phyloP scores from a whole-genome alignment of 2,888 invertebrate genomes.

The Ormia ochracea region DNA sequence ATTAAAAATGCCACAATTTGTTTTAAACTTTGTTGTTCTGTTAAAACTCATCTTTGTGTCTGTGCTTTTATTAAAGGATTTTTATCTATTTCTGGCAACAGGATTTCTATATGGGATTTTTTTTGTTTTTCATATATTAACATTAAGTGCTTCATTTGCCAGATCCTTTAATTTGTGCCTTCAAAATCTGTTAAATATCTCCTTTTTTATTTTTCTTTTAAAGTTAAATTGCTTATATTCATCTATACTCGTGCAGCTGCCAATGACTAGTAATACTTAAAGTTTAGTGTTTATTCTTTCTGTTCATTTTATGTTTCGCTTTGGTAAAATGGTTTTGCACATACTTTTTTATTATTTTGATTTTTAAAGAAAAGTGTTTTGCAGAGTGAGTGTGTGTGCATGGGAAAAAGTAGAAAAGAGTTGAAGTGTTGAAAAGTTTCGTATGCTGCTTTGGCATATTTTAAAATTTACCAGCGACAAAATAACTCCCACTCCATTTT shows the following conservation, averaged over 20 bases:
- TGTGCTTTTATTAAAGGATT: background rate
- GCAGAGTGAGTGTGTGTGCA: background rate
- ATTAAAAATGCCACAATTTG: background rate
- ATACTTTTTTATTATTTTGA: slow-evolving; percentile 19
- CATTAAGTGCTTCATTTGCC: background rate
- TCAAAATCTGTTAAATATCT: background rate
- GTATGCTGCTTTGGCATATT: slow-evolving; percentile 56
- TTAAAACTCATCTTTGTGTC: background rate
- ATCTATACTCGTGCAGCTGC: slow-evolving; percentile 59
- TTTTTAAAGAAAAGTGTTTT: background rate
- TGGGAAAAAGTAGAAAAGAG: slow-evolving; percentile 1
- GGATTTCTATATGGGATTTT: background rate
- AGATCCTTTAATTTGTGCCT: slow-evolving; percentile 25
- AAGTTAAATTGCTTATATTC: slow-evolving; percentile 58
- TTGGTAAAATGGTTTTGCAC: slow-evolving; percentile 59
- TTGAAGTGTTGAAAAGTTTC: slow-evolving; percentile 57
- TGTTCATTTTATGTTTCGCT: slow-evolving; percentile 43
- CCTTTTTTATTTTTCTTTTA: background rate
- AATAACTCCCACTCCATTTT: slow-evolving; percentile 12
- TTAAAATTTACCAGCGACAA: slow-evolving; percentile 48
- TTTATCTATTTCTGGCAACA: background rate
- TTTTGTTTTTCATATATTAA: background rate
- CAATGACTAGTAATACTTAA: slow-evolving; percentile 58
- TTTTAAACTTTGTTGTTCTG: background rate
- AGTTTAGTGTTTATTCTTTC: slow-evolving; percentile 33